These are phyloP conservation scores for Drosophila imparisetae DNA, from an alignment of 2,888 invertebrate species.

Conservation along the genomic window DNA sequence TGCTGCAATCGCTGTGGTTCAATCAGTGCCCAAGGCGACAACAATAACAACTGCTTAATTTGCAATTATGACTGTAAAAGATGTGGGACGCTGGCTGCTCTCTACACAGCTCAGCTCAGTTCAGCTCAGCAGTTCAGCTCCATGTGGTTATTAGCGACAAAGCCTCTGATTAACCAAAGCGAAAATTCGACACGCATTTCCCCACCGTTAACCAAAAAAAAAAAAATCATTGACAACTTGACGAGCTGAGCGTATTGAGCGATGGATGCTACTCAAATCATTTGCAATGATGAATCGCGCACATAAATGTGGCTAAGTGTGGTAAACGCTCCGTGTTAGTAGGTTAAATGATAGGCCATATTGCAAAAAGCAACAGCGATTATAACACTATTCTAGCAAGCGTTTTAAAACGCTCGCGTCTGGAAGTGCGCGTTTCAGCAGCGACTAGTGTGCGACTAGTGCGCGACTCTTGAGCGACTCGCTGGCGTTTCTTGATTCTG, in stretches of 20 bases:
- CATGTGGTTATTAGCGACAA: conserved; percentile 8
- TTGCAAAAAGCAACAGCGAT: conserved; percentile 43
- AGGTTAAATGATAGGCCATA: conserved; percentile 63
- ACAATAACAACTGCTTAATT: conserved; percentile 59
- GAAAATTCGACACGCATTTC: conserved; percentile 68
- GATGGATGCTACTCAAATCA: conserved; percentile 34
- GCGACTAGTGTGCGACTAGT: background rate
- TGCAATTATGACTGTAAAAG: conserved; percentile 64
- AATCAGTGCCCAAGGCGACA: conserved; percentile 65
- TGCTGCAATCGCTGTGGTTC: conserved; percentile 63
- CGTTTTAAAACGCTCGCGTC: conserved; percentile 39
- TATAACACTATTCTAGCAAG: conserved; percentile 21
- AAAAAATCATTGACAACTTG: conserved; percentile 34
- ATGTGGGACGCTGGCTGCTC: conserved; percentile 61
- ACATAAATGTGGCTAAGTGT: conserved; percentile 29
- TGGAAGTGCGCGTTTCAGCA: background rate
- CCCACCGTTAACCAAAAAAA: background rate
- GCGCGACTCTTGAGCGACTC: background rate
- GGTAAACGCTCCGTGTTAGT: conserved; percentile 60
- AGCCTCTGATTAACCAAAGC: conserved; percentile 24
- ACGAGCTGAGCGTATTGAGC: conserved; percentile 44
- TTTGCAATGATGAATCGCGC: conserved; percentile 42
- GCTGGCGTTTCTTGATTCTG: background rate
- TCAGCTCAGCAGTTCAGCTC: conserved; percentile 5
- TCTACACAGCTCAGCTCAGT: conserved; percentile 18